phyloP scores from a whole-genome alignment of 2,797 vertebrate species.

The Melanotaenia nigrans region DNA sequence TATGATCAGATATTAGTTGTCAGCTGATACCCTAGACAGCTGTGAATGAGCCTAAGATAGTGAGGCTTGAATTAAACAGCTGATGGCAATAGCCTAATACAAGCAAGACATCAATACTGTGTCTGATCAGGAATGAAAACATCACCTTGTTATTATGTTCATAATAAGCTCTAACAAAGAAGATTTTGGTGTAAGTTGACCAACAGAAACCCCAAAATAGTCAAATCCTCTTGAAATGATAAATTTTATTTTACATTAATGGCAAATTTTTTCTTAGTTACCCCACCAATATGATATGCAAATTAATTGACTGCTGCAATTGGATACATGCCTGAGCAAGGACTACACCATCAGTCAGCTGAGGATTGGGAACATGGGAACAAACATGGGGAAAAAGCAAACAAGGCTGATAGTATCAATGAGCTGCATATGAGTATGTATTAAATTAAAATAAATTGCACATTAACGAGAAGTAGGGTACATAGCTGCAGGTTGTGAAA shows the following conservation, averaged over 20 bases:
- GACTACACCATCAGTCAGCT: no score
- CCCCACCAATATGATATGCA: no score
- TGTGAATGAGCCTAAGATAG: constrained; percentile 9
- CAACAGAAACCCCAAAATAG: background rate
- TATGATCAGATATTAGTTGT: background rate
- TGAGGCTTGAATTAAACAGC: constrained; percentile 7
- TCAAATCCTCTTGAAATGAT: no score
- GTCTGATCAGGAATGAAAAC: background rate
- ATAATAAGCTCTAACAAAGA: background rate
- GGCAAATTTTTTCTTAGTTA: no score
- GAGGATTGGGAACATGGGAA: no score
- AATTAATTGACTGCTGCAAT: no score
- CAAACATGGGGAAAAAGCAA: no score
- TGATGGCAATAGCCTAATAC: constrained; percentile 6
- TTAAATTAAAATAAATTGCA: background rate
- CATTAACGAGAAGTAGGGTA: background rate
- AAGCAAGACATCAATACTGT: background rate
- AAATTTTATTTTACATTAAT: no score
- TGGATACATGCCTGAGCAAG: no score
- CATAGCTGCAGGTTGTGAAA: no score
- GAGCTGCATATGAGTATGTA: background rate
- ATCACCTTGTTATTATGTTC: background rate
- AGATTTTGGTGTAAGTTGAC: background rate
- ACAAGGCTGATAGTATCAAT: no score
- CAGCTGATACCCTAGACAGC: background rate